phyloP scores from a whole-genome alignment of 2,113 vertebrate species.

The Stegostoma tigrinum region DNA sequence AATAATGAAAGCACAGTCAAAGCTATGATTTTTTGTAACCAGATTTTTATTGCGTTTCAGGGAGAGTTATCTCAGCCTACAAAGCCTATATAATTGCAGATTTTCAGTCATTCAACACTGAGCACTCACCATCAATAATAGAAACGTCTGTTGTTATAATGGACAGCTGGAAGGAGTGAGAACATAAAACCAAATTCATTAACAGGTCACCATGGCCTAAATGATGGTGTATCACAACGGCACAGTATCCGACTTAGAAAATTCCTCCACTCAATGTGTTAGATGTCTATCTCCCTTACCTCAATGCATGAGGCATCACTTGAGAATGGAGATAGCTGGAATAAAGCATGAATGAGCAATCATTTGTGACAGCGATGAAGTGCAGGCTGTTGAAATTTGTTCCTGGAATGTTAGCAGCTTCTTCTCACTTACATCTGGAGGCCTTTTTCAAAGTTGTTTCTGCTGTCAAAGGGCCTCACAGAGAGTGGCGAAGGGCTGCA shows the following conservation, averaged over 20 bases:
- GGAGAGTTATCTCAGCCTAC: slow-evolving; percentile 72
- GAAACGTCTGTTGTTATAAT: slow-evolving; percentile 67
- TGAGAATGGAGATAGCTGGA: slow-evolving; percentile 49
- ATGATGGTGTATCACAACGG: slow-evolving; percentile 47
- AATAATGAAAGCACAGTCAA: not conserved
- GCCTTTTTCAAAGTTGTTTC: slow-evolving; percentile 4
- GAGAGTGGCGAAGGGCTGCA: not conserved
- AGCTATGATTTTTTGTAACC: not conserved
- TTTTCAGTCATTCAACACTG: slow-evolving; percentile 78
- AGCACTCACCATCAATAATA: slow-evolving; percentile 80
- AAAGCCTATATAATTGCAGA: slow-evolving; percentile 73
- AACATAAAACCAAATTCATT: slow-evolving; percentile 70
- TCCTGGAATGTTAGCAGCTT: slow-evolving; percentile 36
- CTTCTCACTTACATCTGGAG: not conserved
- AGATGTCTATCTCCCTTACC: slow-evolving; percentile 6
- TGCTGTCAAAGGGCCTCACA: slow-evolving; percentile 46
- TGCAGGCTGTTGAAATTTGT: slow-evolving; percentile 45
- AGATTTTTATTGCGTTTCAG: slow-evolving; percentile 62
- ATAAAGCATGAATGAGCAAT: slow-evolving; percentile 44
- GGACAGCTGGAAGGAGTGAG: slow-evolving; percentile 65
- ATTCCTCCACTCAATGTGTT: not conserved
- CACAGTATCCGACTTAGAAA: slow-evolving; percentile 42
- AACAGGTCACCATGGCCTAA: slow-evolving; percentile 61
- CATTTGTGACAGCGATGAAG: slow-evolving; percentile 42
- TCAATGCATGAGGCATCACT: slow-evolving; percentile 36